These are phyloP conservation scores for Hormaphis cornu DNA, from an alignment of 1,140 invertebrate species.

Conservation along the genomic window DNA sequence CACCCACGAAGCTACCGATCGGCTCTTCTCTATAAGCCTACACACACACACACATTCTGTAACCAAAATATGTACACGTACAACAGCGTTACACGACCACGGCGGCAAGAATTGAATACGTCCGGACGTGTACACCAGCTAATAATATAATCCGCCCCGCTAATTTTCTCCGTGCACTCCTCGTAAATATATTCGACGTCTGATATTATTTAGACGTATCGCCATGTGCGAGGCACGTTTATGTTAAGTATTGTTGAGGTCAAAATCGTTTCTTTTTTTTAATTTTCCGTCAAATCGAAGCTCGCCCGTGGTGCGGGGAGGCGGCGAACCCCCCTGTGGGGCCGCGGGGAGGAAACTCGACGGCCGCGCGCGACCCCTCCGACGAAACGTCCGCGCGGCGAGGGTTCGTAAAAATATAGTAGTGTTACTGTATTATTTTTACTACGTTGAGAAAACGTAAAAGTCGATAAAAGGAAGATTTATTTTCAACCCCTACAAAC, in stretches of 20 bases:
- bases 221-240: conserved; percentile 9
- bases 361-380: neutral
- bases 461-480: too few relatives aligned
- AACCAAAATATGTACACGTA: neutral
- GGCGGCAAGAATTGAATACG: conserved; percentile 2
- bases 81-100: neutral
- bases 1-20: conserved; percentile 30
- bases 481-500: too few relatives aligned
- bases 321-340: too few relatives aligned
- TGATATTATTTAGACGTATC: neutral
- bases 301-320: too few relatives aligned
- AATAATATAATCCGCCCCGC: conserved; percentile 14
- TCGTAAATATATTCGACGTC: too few relatives aligned
- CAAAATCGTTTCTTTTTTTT: neutral
- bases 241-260: conserved; percentile 25
- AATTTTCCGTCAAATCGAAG: neutral
- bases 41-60: neutral
- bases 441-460: too few relatives aligned
- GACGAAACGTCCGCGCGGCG: too few relatives aligned
- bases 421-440: too few relatives aligned
- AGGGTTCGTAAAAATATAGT: too few relatives aligned
- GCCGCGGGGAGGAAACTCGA: too few relatives aligned
- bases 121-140: neutral
- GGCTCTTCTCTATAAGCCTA: neutral
- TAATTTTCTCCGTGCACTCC: too few relatives aligned